Evolutionary conservation across 2,888 invertebrate species (phyloP), one percentile per base, ranked within the genome.

Genomic region (Notodonta ziczac): DNA sequence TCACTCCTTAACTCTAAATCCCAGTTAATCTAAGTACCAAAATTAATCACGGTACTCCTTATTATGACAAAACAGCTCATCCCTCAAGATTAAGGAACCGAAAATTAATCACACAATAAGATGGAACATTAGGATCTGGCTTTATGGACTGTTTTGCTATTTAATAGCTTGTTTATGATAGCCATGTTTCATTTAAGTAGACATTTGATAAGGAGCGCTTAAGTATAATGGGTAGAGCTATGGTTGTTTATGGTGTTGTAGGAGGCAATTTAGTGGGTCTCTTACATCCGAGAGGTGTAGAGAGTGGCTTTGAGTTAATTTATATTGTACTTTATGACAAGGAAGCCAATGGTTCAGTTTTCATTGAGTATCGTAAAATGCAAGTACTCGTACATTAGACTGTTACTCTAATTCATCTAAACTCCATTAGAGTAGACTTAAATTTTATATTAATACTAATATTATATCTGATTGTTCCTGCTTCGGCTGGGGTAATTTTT

Each of bases 111-210:
- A 73, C 63, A 16, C 32, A 54, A 39, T 54, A 54, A 54, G 39
- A 61, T 62, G 58, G 58, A 55, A 39, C 67, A 64, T 63, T 71
- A 69, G 63, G 57, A 64, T 63, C 63, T 67, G 44, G 59, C 62
- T 76, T 76, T 72, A 77, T 75, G 60, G 68, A 62, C 62, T 74
- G 73, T 73, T 73, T 69, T 67, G 72, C 62, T 73, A 72, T 72
- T 70, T 66, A 71, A 73, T 68, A 59, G 66, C 61, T 58, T 66
- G 63, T 70, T 76, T 71, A 76, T 76, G 57, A 62, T 61, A 54
- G 58, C 51, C 13, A 63, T 70, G 63, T 70, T 67, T 70, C 61
- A 66, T 69, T 66, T 67, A n/a, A 58, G 64, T 58, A 42, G 32
- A 59, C 58, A 58, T 66, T 72, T 65, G 67, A 63, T 76, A 63